Evolutionary conservation across 2,113 vertebrate genomes (phyloP), one percentile per base, ranked within the genome.

Genomic region (Tichodroma muraria): DNA sequence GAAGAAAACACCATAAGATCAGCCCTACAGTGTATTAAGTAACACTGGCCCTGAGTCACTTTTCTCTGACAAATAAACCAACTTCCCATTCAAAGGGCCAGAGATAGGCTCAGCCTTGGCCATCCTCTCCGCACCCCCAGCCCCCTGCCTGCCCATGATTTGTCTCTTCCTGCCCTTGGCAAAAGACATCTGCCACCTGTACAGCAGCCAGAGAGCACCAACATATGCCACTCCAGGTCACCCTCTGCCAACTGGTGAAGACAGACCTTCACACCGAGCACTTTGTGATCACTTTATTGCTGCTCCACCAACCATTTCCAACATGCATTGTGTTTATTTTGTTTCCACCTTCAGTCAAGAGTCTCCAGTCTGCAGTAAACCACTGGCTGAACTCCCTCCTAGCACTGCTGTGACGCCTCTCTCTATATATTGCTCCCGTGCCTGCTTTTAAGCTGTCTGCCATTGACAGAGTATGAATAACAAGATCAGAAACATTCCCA

Each of bases 391-490:
- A 88, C 83, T 71, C 82, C 91, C 72, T 87, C 80, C 78, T n/a
- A 85, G 77, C 75, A 31, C 61, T 76, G 72, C 89, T 68, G 61
- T 59, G 87, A 95, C 2, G 33, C 66, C 71, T 88, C 24, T 47
- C 88, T 90, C 85, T 89, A 23, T 90, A 42, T 49, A 97, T 89
- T 89, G 78, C 65, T 92, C 89, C 93, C 44, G 2, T 40, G 84
- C 27, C 82, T 94, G 64, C 82, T 97, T 96, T 96, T 89, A 97
- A 97, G 90, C 89, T 95, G 92, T 83, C 94, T 96, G 80, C 90
- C 93, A 81, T 80, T 87, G 92, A 95, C 88, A 82, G 81, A 88
- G 87, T 82, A 82, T 77, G 94, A 92, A 94, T 95, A 94, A 95
- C 21, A 68, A 94, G 94, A 97, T 96, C 88, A 96, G 92, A 89